Base-by-base conservation (phyloP, 2,797 vertebrate species). In the Austrolebias charrua region DNA sequence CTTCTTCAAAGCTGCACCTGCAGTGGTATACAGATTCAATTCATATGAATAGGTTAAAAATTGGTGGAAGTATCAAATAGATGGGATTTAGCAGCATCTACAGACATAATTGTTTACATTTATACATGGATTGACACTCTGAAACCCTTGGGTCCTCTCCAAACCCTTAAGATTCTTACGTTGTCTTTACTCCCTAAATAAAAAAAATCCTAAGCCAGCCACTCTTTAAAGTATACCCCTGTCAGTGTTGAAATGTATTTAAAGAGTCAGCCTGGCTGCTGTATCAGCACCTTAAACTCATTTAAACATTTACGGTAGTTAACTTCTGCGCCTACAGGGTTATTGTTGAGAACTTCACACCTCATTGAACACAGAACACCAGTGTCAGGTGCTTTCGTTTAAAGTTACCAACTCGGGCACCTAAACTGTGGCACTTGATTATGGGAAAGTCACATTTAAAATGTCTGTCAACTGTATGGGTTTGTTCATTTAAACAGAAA, bases 361-460 rank as follows among this genome's bases (percentile, higher is more conserved):
- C 65, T 73, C 71, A 69, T 33, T 67, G 68, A 71, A 45, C 42
- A 51, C 65, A 69, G 71, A 63, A 56, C 58, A 49, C 60, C 49
- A 19, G 15, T 20, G 63, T 55, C 68, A 57, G 63, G 42, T 63
- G 55, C 56, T 54, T 80, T 38, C 33, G 20, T 42, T 73, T 57
- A 40, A 12, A 46, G 16, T 63, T 60, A 20, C 66, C 56, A 63
- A 45, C 49, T 49, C 53, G 62, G 19, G 46, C 54, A 51, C 54
- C 47, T 48, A 50, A 31, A 62, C 29, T 38, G 7, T 60, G 44
- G 19, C n/a, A 61, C 29, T 57, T 28, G 64, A 68, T n/a, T 31
- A 38, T 43, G 33, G 11, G 43, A 56, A 60, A 24, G 11, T 74
- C 33, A 14, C 28, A 50, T 60, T 48, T 33, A 14, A 59, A 57